Base-by-base conservation (phyloP, 2,113 vertebrate genomes). In the Colius striatus region DNA sequence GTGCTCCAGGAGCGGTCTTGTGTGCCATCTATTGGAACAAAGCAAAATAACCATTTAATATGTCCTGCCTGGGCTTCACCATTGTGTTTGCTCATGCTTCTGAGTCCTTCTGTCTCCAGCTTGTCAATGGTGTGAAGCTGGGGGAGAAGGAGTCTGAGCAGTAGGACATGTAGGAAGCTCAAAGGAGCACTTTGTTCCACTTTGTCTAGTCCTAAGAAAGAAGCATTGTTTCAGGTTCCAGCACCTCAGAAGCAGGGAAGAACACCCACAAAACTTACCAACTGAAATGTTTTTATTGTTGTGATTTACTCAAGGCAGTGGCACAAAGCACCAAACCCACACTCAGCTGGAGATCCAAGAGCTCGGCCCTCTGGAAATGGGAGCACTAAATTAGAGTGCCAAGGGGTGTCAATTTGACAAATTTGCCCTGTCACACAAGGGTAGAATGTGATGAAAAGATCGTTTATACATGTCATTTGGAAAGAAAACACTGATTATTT, bases 1-100 rank as follows among this genome's bases (percentile, higher is more conserved):
- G 85, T 66, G 38, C 74, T 94, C 62, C 77, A 96, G 72, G 76
- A 97, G 84, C 23, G 96, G 97, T 98, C 97, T 98, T 85, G 97
- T 97, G 96, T 98, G 98, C 98, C 97, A 97, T 97, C 98, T 98
- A 78, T 98, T 97, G 98, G 97, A 97, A 83, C 80, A 94, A 58
- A 61, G 61, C 89, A 90, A 97, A 97, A 97, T 87, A 83, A 95
- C 95, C 92, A 16, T 34, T 60, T 61, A 23, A 10, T 12, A 3
- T 11, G 9, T 63, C 83, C 90, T 96, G 92, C 78, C 66, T 57
- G 70, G 50, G 36, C 36, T 77, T 63, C 7, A 1, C 75, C 15
- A 1, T 2, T 53, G 57, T 78, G 1, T 87, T 86, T 92, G 13
- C 80, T 62, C 1, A 9, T 17, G 32, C 9, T 58, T 32, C 61